phyloP scores from a whole-genome alignment of 2,888 invertebrate species.

The Oscheius sp. region DNA sequence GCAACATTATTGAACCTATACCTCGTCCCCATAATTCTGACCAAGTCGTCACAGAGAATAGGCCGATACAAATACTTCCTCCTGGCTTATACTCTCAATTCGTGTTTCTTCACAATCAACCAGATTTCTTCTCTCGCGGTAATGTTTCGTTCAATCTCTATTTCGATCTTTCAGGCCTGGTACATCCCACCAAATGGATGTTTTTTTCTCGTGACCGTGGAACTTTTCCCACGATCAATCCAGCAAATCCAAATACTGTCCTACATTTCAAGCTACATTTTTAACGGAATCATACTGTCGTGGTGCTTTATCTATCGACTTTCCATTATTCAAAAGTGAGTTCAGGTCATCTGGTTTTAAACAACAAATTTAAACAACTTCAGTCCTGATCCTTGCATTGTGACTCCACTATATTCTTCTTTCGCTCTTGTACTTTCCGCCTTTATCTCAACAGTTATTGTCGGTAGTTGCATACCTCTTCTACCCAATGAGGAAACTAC shows the following conservation, averaged over 20 bases:
- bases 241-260: background rate
- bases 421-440: background rate
- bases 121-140: too few species aligned
- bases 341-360: background rate
- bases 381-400: background rate
- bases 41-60: conserved; percentile 17
- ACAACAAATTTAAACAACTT: background rate
- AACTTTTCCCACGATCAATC: background rate
- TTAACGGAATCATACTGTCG: background rate
- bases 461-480: too few species aligned
- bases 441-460: too few species aligned
- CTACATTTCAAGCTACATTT: background rate
- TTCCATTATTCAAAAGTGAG: background rate
- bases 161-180: background rate
- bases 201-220: background rate
- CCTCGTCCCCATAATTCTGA: conserved; percentile 23
- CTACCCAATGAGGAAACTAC: too few species aligned
- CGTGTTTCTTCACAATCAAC: too few species aligned
- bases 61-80: conserved; percentile 26
- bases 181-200: background rate
- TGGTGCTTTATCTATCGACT: background rate
- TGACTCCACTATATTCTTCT: background rate
- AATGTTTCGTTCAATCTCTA: too few species aligned
- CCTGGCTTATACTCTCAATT: conserved; percentile 16
- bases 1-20: background rate